Base-by-base conservation (phyloP, 2,888 invertebrate species). In the Erebia aethiops region DNA sequence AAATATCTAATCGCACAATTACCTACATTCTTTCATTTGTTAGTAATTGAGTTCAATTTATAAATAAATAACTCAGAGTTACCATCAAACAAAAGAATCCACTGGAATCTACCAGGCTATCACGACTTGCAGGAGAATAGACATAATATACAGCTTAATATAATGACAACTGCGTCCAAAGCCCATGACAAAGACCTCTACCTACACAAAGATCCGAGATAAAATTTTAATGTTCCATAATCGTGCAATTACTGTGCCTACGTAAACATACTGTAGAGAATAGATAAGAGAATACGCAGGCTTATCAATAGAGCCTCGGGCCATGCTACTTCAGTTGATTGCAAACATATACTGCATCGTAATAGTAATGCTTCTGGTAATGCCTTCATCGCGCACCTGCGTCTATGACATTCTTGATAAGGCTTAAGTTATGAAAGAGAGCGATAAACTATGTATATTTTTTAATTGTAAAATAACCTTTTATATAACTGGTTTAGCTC, bases 321-420 rank as follows among this genome's bases (percentile, higher is more conserved):
- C 83, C 81, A 67, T 52, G 67, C 81, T 83, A 82, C 86, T 87
- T 78, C 77, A 81, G 82, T 82, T 88, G 90, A 90, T 90, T 87
- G 87, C 89, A 89, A 90, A 90, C 86, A 56, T 87, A 67, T 70
- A 76, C 66, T 74, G 71, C 67, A 72, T 72, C 77, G 74, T 77
- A 89, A 90, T 91, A 88, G 91, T 90, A 82, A 89, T 79, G 83
- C 85, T 86, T 88, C 89, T 87, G 82, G 84, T 91, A 90, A 92
- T 92, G 88, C 90, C 91, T 91, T 91, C 90, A 91, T 91, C 84
- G 87, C 80, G 82, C 89, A 91, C 90, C 89, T 90, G 90, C 82
- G 83, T 78, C 79, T 71, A 78, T 76, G 82, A 80, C 82, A 84
- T 81, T 80, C 82, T 82, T 82, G 64, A 69, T 63, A 21, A 14